Conservation (phyloP, 2,888 invertebrate genomes). For the Monochamus alternatus region DNA sequence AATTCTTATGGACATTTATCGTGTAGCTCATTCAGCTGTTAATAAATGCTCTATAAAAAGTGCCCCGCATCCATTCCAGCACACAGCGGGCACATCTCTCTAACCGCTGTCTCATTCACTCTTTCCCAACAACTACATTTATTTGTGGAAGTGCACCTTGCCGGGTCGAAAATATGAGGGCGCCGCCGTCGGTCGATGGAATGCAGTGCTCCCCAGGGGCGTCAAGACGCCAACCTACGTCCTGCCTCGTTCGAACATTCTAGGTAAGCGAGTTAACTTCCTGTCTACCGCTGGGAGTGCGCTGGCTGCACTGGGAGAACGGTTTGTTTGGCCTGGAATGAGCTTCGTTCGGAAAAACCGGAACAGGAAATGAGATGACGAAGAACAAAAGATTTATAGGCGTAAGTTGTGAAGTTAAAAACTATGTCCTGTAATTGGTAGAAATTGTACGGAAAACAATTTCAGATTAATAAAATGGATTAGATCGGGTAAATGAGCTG, state of each 20-base stretch:
- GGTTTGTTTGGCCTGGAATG: too few relatives aligned
- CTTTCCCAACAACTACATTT: conserved; percentile 28
- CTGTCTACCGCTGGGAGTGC: not conserved
- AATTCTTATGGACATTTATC: too few relatives aligned
- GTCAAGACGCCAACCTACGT: conserved; percentile 41
- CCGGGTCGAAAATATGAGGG: conserved; percentile 20
- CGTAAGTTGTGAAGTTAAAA: too few relatives aligned
- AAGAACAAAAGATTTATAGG: too few relatives aligned
- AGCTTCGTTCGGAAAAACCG: too few relatives aligned
- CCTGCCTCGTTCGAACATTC: conserved; percentile 8
- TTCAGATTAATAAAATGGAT: too few relatives aligned
- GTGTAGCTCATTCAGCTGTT: too few relatives aligned
- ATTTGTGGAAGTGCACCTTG: conserved; percentile 27
- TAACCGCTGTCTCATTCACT: conserved; percentile 8
- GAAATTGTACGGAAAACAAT: too few relatives aligned
- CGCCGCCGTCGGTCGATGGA: conserved; percentile 25
- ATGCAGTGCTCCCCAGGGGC: conserved; percentile 48
- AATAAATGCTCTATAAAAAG: not conserved
- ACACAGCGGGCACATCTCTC: not conserved
- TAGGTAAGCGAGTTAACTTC: conserved; percentile 21
- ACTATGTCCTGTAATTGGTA: too few relatives aligned
- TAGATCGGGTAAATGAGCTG: too few relatives aligned
- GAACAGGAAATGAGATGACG: too few relatives aligned
- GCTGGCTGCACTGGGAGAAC: not conserved
- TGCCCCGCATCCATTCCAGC: not conserved